These are phyloP conservation scores for Brachyrhaphis roseni DNA, from an alignment of 2,797 vertebrate genomes.

Conservation along the genomic window DNA sequence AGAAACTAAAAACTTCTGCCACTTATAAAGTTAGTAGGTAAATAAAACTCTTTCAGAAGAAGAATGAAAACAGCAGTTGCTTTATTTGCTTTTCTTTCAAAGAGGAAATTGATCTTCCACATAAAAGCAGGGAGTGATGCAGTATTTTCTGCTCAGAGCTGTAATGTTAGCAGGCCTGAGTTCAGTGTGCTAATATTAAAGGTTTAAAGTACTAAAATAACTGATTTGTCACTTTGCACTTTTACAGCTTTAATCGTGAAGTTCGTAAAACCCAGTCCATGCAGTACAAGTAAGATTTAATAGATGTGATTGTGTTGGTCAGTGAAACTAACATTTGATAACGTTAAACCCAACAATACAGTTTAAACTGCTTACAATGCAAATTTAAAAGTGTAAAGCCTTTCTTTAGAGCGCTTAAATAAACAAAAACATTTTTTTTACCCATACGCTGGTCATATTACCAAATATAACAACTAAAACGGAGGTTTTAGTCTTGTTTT, in stretches of 20 bases:
- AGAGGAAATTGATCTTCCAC: background rate
- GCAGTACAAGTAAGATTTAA: background rate
- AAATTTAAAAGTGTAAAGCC: background rate
- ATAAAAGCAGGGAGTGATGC: background rate
- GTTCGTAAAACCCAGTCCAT: background rate
- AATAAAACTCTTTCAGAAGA: background rate
- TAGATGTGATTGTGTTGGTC: background rate
- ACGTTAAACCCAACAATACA: background rate
- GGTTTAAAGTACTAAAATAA: background rate
- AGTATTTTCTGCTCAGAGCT: background rate
- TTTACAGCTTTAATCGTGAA: background rate
- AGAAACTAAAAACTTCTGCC: background rate
- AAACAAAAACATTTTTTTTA: background rate
- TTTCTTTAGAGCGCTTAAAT: background rate
- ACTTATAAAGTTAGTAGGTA: background rate
- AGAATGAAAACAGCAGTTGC: background rate
- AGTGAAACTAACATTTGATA: background rate
- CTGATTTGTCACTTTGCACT: background rate
- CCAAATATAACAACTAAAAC: background rate
- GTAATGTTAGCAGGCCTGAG: background rate
- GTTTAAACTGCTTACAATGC: background rate
- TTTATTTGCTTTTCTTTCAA: background rate
- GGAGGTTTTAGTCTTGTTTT: background rate
- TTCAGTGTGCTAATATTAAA: background rate
- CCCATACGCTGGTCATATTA: background rate